Conservation (phyloP, 2,797 vertebrate genomes). For the Spinus pinus region DNA sequence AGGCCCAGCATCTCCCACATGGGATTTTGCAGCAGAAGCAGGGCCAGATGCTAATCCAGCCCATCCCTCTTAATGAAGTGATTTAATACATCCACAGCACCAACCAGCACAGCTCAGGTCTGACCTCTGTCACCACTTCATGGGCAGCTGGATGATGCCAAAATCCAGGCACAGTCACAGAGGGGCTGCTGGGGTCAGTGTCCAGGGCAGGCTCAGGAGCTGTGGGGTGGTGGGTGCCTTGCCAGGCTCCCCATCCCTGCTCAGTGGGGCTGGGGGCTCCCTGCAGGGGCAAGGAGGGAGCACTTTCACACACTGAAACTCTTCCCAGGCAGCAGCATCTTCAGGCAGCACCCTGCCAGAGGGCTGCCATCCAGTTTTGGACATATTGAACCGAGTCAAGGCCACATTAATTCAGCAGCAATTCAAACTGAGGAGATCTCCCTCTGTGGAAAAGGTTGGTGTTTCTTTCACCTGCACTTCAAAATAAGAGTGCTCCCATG, state of each 20-base stretch:
- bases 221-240: not conserved
- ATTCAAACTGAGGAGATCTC: not conserved
- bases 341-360: not conserved
- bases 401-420: not conserved
- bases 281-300: not conserved
- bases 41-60: not conserved
- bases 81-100: not conserved
- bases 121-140: not conserved
- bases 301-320: not conserved
- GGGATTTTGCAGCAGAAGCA: not conserved
- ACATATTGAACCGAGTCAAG: not conserved
- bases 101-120: not conserved
- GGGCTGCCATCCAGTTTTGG: not conserved
- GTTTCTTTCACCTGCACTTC: not conserved
- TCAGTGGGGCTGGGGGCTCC: not conserved
- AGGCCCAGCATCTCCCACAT: not conserved
- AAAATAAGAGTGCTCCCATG: not conserved
- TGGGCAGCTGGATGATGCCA: accelerated
- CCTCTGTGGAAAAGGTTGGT: not conserved
- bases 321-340: not conserved
- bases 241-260: accelerated
- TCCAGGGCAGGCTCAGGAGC: not conserved
- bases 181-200: accelerated
- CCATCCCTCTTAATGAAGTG: not conserved
- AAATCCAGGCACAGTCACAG: accelerated